Evolutionary conservation across 2,888 invertebrate species (phyloP), one percentile per base, ranked within the genome.

Genomic region (Cistogaster globosa): DNA sequence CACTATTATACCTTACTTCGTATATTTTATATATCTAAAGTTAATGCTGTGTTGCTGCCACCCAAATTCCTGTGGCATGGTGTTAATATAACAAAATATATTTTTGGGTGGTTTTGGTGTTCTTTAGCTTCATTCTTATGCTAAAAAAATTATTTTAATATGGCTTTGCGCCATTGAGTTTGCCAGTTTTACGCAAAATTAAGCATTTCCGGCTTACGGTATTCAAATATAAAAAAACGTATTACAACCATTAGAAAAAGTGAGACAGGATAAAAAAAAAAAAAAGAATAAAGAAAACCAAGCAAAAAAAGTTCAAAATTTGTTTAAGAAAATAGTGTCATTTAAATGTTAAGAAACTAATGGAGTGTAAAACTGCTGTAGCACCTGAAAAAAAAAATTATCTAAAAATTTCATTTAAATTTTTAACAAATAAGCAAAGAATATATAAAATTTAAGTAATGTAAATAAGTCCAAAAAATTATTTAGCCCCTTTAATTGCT

Each of bases 151-250:
- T 48, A 67, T 77, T 85, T 79, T 71, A 71, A 78, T 65, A 71
- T 67, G 68, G 74, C 69, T 86, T 72, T 84, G 87, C 81, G 68
- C 62, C 84, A 83, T 81, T 86, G 76, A 84, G 53, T 78, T 48
- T 79, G 65, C 60, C 68, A 81, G 76, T 87, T 84, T 83, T 80
- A 86, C 80, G 82, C 86, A 83, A 84, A 87, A 86, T 86, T 85
- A 86, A 85, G 83, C 84, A 87, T 78, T 83, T 82, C 78, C 71
- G 78, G 57, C 65, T 69, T 76, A 82, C 22, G 18, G 18, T 3
- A 20, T 55, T 22, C 0, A 42, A 42, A n/a, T n/a, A n/a, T n/a
- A 42, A 42, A 42, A 42, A 12, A 42, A 12, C 12, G 42, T 42
- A 12, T 2, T 12, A 12, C 42, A 42, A 42, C 42, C 51, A 9